phyloP scores from a whole-genome alignment of 2,113 vertebrate species.

The human region GRCh38 chr5:167448501-167449000 shows the following conservation, averaged over 20 bases:
- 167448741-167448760: constrained; percentile 70
- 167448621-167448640: constrained; percentile 67
- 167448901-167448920: constrained; percentile 52
- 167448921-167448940: neutral
- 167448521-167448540: constrained; percentile 72
- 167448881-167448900: constrained; percentile 5
- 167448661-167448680: constrained; percentile 76
- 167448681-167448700: constrained; percentile 77
- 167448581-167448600: constrained; percentile 75
- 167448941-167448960: neutral
- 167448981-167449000: neutral
- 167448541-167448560: constrained; percentile 80
- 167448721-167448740: constrained; percentile 61
- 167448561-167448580: constrained; percentile 78
- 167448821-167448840: constrained; percentile 65
- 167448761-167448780: constrained; percentile 55
- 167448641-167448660: constrained; percentile 75
- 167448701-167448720: constrained; percentile 46
- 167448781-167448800: constrained; percentile 53
- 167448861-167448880: constrained; percentile 37
- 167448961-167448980: neutral
- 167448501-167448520: constrained; percentile 70
- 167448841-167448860: constrained; percentile 69
- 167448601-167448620: constrained; percentile 76
- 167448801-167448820: constrained; percentile 68